Conservation (phyloP, 35 echinoderm and acorn worm genomes). For the Apostichopus parvimensis region DNA sequence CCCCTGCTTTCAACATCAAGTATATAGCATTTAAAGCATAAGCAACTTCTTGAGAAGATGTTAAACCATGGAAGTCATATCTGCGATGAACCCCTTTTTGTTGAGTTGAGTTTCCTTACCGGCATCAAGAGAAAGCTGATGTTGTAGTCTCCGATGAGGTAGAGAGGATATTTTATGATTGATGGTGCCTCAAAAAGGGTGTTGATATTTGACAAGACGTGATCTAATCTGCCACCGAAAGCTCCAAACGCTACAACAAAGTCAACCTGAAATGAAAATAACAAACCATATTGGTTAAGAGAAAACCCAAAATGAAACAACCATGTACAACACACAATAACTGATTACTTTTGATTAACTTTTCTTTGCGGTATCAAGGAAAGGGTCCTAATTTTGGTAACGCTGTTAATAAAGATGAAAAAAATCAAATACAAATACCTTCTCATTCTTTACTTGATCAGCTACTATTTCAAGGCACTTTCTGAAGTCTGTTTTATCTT, state of each 20-base stretch:
- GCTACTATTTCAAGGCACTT: slow-evolving; percentile 10
- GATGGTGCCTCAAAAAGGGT: slow-evolving; percentile 3
- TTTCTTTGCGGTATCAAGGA: no score
- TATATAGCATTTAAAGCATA: no score
- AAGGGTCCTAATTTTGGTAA: no score
- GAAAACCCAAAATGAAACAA: no score
- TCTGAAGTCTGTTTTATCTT: slow-evolving; percentile 23
- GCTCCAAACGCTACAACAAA: slow-evolving; percentile 61
- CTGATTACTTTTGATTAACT: no score
- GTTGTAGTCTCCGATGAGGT: slow-evolving; percentile 22
- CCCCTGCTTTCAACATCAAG: no score
- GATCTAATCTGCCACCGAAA: slow-evolving; percentile 74
- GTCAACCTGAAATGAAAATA: slow-evolving; percentile 58
- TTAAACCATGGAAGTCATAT: no score
- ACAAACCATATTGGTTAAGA: no score
- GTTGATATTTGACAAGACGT: slow-evolving; percentile 65
- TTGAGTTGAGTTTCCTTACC: neutral
- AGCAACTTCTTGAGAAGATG: no score
- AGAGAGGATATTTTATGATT: neutral
- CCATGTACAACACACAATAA: no score
- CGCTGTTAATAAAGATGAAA: no score
- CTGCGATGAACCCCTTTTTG: no score
- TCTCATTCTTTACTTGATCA: neutral
- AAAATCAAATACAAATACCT: neutral
- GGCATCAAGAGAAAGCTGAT: slow-evolving; percentile 15